Evolutionary conservation across 1,140 invertebrate species (phyloP).

Genomic region (Pararge aegeria): DNA sequence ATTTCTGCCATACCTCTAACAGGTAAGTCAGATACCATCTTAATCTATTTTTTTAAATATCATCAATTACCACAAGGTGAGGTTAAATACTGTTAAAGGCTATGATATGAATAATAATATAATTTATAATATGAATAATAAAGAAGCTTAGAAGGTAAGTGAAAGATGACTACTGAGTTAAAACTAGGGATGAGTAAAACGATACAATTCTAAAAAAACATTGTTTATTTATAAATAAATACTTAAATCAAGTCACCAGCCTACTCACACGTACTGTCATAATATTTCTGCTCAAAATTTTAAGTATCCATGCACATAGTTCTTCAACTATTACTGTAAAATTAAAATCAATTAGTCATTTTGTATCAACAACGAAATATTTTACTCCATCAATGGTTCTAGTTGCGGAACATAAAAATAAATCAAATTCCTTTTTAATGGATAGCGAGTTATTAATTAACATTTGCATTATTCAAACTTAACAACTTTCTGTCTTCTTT

Average conservation of each 20-base stretch:
- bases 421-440: not conserved
- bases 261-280: too few species aligned
- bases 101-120: too few species aligned
- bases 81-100: too few species aligned
- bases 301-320: not conserved
- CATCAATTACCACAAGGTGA: too few species aligned
- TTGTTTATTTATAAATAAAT: slow-evolving; percentile 2
- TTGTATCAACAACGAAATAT: not conserved
- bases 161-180: too few species aligned
- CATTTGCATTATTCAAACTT: slow-evolving; percentile 57
- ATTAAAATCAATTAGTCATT: not conserved
- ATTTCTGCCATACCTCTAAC: too few species aligned
- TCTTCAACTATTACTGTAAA: not conserved
- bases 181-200: too few species aligned
- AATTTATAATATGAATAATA: too few species aligned
- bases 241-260: not conserved
- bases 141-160: too few species aligned
- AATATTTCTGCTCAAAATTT: not conserved
- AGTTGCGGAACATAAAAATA: not conserved
- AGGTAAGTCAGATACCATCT: too few species aligned
- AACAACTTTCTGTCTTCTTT: slow-evolving; percentile 56
- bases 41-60: too few species aligned
- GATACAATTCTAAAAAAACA: not conserved
- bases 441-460: not conserved
- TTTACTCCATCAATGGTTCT: not conserved